A percentile compares a stretch with the other conserved stretches of the same genome.
These are phyloP conservation scores for Solenopsis fugax DNA, from an alignment of 1,140 invertebrate genomes.

Conservation along the genomic window DNA sequence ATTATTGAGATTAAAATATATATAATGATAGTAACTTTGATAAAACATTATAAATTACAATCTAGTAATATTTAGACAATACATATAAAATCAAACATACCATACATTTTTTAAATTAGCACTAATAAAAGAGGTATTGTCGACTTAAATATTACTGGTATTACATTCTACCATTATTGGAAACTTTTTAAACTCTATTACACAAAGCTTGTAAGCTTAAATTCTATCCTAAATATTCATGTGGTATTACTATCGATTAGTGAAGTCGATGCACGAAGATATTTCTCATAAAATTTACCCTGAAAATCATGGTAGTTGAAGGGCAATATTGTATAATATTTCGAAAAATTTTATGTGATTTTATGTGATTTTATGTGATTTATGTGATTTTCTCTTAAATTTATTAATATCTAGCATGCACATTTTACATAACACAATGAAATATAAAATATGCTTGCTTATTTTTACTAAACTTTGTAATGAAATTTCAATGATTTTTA, in stretches of 20 bases:
- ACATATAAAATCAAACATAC: background rate
- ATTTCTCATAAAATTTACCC: no score
- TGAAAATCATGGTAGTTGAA: no score
- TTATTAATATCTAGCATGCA: no score
- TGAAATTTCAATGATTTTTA: no score
- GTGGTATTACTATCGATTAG: background rate
- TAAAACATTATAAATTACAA: background rate
- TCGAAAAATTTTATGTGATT: no score
- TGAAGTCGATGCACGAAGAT: no score
- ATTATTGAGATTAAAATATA: background rate
- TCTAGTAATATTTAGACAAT: background rate
- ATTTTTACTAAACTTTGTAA: no score
- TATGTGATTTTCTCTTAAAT: no score
- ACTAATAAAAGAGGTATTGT: background rate
- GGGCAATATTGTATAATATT: no score
- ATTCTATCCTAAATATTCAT: conserved; percentile 20
- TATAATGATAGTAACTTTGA: background rate
- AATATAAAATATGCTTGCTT: no score
- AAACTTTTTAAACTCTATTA: background rate
- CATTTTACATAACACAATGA: no score
- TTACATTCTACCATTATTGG: conserved; percentile 1
- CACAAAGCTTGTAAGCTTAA: background rate
- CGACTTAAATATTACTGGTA: background rate
- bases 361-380: no score
- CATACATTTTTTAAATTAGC: background rate